A percentile compares a stretch with the other conserved stretches of the same genome.
Conservation (phyloP, 2,888 invertebrate genomes). For the Taenaris catops region DNA sequence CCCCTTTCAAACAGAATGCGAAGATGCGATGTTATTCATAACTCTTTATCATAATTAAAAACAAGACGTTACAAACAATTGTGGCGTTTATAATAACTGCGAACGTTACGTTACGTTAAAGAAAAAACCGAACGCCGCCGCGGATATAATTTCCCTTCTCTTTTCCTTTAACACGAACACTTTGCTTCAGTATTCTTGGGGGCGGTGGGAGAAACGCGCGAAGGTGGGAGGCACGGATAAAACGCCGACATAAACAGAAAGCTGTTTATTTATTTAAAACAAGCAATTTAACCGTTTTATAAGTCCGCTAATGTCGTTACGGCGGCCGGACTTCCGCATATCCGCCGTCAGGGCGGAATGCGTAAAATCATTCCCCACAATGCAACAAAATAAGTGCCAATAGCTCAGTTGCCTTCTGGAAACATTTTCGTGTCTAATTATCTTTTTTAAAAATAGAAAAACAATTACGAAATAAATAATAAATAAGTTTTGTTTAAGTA, state of each 20-base stretch:
- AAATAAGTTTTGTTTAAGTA: no score
- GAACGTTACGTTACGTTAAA: conserved; percentile 14
- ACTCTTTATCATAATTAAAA: conserved; percentile 14
- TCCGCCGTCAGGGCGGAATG: no score
- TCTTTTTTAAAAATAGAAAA: no score
- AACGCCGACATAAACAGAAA: conserved; percentile 36
- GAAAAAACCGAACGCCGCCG: conserved; percentile 12
- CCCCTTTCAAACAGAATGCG: no score
- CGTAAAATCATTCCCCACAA: no score
- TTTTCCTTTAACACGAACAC: conserved; percentile 20
- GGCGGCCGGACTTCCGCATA: no score
- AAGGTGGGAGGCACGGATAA: conserved; percentile 30
- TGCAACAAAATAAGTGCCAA: no score
- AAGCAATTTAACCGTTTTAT: conserved; percentile 55
- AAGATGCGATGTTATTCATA: conserved; percentile 1
- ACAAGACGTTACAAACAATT: conserved; percentile 16
- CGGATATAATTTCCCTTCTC: conserved; percentile 26
- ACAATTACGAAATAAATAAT: no score
- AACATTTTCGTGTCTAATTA: no score
- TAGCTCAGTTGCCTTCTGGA: no score
- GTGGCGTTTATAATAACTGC: conserved; percentile 9
- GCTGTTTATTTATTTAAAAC: conserved; percentile 57
- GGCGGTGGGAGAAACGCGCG: no score
- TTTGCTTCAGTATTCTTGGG: conserved; percentile 24
- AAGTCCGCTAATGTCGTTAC: conserved; percentile 54